Base-by-base conservation (phyloP, 2,113 vertebrate genomes). In the Amazona guildingii region DNA sequence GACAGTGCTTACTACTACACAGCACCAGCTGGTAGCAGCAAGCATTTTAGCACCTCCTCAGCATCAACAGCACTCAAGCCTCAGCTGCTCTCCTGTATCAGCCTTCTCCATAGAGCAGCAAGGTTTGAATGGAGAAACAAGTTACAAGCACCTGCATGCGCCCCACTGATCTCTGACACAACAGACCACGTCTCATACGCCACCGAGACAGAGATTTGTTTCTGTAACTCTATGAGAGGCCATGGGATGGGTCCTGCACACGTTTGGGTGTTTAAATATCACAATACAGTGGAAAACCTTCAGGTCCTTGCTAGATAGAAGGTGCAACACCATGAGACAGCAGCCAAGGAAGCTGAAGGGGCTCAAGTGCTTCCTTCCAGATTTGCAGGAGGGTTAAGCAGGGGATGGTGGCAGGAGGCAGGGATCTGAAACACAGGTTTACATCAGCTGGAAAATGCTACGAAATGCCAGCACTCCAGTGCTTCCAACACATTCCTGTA, bases 121-220 rank as follows among this genome's bases (percentile, higher is more conserved):
- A 39, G 20, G 35, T 20, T n/a, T 39, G 31, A 78, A 17, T 6
- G 5, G 21, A 68, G 10, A 57, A 49, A 49, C 15, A 78, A 29
- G 31, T 29, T 18, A 27, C 13, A 10, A 37, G 46, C 8, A 67
- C 11, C 59, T 54, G 23, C 3, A 1, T 5, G 10, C 1, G 2
- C 39, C 66, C 17, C 28, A 35, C 14, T 28, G 0, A 25, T 5
- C 49, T 46, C 33, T 0, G 1, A 37, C 31, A 28, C 17, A 46
- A 12, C 16, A 41, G 39, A 25, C 6, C 13, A 9, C 5, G 0
- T 9, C 15, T 5, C 43, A 6, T 0, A 3, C 1, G 0, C 9
- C 62, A 33, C 23, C 0, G 3, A 51, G 5, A 49, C 5, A n/a
- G 4, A 18, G 43, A 16, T 29, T 70, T 51, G 57, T 23, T 33